phyloP scores from a whole-genome alignment of 2,113 vertebrate genomes.

The Eptatretus burgeri region DNA sequence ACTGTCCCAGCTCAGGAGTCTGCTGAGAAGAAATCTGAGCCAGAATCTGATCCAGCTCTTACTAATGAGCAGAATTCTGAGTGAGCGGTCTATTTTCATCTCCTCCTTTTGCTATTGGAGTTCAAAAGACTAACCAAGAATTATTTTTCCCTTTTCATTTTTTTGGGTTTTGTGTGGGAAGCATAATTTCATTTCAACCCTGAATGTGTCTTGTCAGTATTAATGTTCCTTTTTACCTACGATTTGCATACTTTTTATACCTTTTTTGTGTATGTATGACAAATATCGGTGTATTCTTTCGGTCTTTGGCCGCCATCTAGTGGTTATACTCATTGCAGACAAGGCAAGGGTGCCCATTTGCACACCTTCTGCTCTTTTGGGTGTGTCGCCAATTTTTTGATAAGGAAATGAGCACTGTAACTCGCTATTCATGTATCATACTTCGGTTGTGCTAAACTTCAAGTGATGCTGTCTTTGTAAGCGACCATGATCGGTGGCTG shows the following conservation, averaged over 20 bases:
- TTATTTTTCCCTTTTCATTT: not conserved
- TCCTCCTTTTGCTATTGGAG: not conserved
- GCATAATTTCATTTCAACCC: not conserved
- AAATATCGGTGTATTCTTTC: no score
- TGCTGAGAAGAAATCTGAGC: not conserved
- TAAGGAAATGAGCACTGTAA: no score
- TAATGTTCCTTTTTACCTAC: not conserved
- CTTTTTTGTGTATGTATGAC: no score
- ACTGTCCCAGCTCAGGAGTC: not conserved
- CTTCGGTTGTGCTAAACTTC: no score
- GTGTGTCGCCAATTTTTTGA: no score
- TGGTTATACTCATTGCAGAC: no score
- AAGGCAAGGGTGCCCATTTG: no score
- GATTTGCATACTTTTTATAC: constrained; percentile 4
- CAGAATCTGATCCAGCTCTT: not conserved
- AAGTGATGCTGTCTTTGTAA: no score
- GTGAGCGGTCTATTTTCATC: not conserved
- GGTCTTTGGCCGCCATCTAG: no score
- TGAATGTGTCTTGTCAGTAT: not conserved
- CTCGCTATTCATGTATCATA: no score
- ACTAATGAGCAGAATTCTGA: not conserved
- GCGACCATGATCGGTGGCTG: no score
- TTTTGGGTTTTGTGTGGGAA: not conserved
- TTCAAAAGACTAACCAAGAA: constrained; percentile 1
- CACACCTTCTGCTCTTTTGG: no score